Evolutionary conservation across 2,797 vertebrate species (phyloP), one percentile per base, ranked within the genome.

Genomic region (Anisognathus igniventris): DNA sequence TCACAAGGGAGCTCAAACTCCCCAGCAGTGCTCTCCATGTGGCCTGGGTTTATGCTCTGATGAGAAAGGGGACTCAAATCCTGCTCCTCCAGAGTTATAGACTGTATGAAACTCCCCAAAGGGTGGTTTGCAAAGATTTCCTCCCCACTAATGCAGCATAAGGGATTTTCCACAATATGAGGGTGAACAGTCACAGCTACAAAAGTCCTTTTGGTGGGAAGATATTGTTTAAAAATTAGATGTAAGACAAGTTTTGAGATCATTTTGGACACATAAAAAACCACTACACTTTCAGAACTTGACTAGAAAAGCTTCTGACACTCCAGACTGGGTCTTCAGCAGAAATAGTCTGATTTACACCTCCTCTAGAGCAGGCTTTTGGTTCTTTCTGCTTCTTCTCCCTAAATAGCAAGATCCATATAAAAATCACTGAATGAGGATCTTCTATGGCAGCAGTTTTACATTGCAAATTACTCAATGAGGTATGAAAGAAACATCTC

Each of bases 381-480:
- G 39, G 56, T 93, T 92, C 80, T 76, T 88, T 80, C 86, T 96
- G 60, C 96, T 95, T 83, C 74, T 90, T 79, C 87, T 95, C 95
- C 75, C 94, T 96, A 95, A 97, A 97, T 97, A 96, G 95, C 75
- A 96, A 82, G 95, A 96, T 95, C 70, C 94, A 78, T 93, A 95
- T 97, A 96, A 97, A 97, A 97, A 95, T 86, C 95, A 95, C 51
- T 95, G 96, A 96, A 96, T 96, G 89, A 95, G 65, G 85, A 90
- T 96, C 96, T 95, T 97, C 97, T 94, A 39, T 86, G 92, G 89
- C 84, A 94, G 86, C 87, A 93, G 90, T 96, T 97, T 95, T 96
- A 97, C 95, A 92, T 95, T 96, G 93, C 96, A 97, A 96, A 97
- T 97, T 83, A 96, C 92, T 96, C 96, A 96, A 97, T 97, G 97